phyloP scores from a whole-genome alignment of 2,113 vertebrate species.

The Scopus umbretta region DNA sequence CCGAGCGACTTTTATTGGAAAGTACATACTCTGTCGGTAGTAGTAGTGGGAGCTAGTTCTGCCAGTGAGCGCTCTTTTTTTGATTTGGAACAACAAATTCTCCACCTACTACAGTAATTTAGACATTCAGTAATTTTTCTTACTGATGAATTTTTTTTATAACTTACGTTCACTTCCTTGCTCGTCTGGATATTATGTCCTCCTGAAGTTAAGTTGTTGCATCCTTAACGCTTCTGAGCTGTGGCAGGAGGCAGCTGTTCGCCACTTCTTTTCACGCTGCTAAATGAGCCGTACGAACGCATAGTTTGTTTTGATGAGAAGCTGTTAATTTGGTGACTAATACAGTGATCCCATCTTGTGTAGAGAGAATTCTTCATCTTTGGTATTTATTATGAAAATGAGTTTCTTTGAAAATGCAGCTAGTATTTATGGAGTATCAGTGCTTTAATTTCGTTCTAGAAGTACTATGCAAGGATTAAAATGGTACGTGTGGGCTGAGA shows the following conservation, averaged over 20 bases:
- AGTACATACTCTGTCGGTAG: not conserved
- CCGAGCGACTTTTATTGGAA: not conserved
- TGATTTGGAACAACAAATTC: not conserved
- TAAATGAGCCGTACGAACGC: rapidly evolving
- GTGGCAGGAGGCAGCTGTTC: not conserved
- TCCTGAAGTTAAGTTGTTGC: not conserved
- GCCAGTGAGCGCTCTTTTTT: not conserved
- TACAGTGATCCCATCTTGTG: not conserved
- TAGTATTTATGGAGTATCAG: not conserved
- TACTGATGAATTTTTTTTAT: not conserved
- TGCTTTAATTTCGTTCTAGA: not conserved
- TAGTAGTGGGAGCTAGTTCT: not conserved
- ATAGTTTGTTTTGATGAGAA: not conserved
- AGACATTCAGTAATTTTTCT: not conserved
- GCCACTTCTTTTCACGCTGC: not conserved
- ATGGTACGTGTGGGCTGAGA: not conserved
- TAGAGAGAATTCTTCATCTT: not conserved
- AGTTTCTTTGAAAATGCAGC: not conserved
- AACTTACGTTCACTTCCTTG: not conserved
- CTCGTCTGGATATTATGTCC: not conserved
- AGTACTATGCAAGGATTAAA: not conserved
- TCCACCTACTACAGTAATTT: not conserved
- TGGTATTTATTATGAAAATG: not conserved
- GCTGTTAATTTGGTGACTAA: not conserved
- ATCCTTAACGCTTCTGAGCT: not conserved